Base-by-base conservation (phyloP, 2,888 invertebrate species). In the Petrophora chlorosata region DNA sequence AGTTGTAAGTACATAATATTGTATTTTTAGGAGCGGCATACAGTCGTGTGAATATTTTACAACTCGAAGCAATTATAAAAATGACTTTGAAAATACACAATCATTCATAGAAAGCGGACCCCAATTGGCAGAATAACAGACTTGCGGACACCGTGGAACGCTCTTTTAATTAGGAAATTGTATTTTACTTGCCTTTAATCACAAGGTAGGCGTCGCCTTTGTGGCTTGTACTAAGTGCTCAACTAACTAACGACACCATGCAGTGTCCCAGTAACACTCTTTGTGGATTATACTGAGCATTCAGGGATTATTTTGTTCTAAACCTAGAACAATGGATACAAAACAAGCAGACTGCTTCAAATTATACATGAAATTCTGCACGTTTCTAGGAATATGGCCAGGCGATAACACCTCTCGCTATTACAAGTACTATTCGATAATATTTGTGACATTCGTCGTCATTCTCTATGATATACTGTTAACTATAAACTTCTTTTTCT, bases 311-410 rank as follows among this genome's bases (percentile, higher is more conserved):
- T 7, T 19, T 5, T 5, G 1, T 5, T 1, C 4, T 5, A 19
- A 12, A 43, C 17, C 32, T 38, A 34, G 3, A 19, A 48, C 23
- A 40, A 67, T 69, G 71, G 41, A 40, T 25, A 39, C 34, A 9
- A 70, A 70, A 47, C 78, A 76, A 67, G 63, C 69, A 10, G 77
- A 79, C 50, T 82, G 78, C 45, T 85, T 84, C 46, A 56, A 61
- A 38, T 63, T 49, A 15, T 75, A 82, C 41, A 64, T 74, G 40
- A 68, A 48, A 19, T 76, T 72, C 66, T 83, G 67, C 72, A 75
- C 65, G 52, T 41, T 74, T 13, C 66, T 83, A 1, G 81, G 66
- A 5, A 56, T 85, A 12, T 79, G 71, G 65, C 75, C 74, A 0
- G 39, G 42, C 2, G 46, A 60, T 2, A 35, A 61, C 7, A 17